Base-by-base conservation (phyloP, 2,113 vertebrate genomes). In the Siniperca chuatsi region DNA sequence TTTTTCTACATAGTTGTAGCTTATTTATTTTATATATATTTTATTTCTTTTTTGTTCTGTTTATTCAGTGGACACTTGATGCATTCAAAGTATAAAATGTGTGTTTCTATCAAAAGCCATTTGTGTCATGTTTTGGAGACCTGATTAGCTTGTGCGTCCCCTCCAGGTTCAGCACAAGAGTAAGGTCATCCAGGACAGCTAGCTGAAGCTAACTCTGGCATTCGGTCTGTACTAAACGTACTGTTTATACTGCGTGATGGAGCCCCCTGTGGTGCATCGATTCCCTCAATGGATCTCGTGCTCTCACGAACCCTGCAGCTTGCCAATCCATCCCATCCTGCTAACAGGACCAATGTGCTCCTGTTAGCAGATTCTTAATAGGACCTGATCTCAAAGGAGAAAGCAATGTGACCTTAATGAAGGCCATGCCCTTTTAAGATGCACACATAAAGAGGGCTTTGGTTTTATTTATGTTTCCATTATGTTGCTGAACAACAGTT, bases 181-280 rank as follows among this genome's bases (percentile, higher is more conserved):
- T 60, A 83, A 92, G 90, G 92, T 94, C 93, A 92, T 66, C 13
- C 20, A 77, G 83, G 86, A 73, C 88, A 79, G 69, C 60, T 89
- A 81, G 75, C 44, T 86, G 70, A 65, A 82, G 50, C 75, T 4
- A 2, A 52, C 58, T 70, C 75, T 87, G 81, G 81, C 84, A 80
- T 58, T 54, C 62, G 79, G 85, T 81, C 89, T 75, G 66, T 44
- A 81, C 75, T 90, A 88, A 94, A 92, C 82, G 15, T 67, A 48
- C 44, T 88, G 85, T 92, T 94, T 83, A 90, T 46, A 62, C 72
- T 85, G 77, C n/a, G 29, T 83, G 88, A 90, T 93, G 82, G 73
- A 70, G 72, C 87, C 81, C 86, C 92, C 85, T 76, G 87, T 52
- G 75, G 86, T 78, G 86, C 78, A 94, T 94, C 40, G 90, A 94